phyloP scores from a whole-genome alignment of 2,113 vertebrate genomes.

The Hemibagrus wyckioides region DNA sequence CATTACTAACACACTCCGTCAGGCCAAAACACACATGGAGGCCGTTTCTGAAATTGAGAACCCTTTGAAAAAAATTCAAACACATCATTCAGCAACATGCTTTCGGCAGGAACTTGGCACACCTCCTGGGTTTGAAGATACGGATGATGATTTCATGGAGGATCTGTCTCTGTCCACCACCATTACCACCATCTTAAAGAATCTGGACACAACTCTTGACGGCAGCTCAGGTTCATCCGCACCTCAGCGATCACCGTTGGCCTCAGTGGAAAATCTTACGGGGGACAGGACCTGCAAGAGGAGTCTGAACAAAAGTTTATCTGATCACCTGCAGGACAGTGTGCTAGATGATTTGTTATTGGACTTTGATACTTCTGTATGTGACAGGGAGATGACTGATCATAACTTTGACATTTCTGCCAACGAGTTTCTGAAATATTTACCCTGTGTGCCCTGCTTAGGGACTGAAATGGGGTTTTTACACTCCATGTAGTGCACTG shows the following conservation, averaged over 20 bases:
- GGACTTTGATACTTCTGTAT: slow-evolving; percentile 78
- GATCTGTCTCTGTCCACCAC: slow-evolving; percentile 69
- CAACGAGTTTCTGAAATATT: slow-evolving; percentile 62
- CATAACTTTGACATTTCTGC: slow-evolving; percentile 32
- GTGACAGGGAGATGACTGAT: slow-evolving; percentile 69
- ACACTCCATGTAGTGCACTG: neutral
- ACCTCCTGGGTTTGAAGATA: slow-evolving; percentile 19
- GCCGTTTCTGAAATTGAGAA: neutral
- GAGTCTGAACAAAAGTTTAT: slow-evolving; percentile 52
- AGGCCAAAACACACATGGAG: slow-evolving; percentile 58
- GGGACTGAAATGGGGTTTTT: neutral
- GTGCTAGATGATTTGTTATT: slow-evolving; percentile 77
- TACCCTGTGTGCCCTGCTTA: slow-evolving; percentile 46
- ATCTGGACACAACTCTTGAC: slow-evolving; percentile 73
- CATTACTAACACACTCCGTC: slow-evolving; percentile 80
- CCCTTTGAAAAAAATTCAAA: neutral
- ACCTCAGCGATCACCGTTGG: slow-evolving; percentile 59
- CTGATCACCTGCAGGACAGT: slow-evolving; percentile 70
- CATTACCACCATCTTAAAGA: slow-evolving; percentile 76
- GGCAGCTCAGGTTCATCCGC: slow-evolving; percentile 55
- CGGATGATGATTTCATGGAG: slow-evolving; percentile 62
- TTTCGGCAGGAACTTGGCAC: neutral
- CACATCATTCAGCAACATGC: neutral
- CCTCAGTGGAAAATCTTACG: slow-evolving; percentile 68
- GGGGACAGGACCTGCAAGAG: slow-evolving; percentile 43